These are phyloP conservation scores for Scarus forsteni DNA, from an alignment of 2,797 vertebrate genomes.

Conservation along the genomic window DNA sequence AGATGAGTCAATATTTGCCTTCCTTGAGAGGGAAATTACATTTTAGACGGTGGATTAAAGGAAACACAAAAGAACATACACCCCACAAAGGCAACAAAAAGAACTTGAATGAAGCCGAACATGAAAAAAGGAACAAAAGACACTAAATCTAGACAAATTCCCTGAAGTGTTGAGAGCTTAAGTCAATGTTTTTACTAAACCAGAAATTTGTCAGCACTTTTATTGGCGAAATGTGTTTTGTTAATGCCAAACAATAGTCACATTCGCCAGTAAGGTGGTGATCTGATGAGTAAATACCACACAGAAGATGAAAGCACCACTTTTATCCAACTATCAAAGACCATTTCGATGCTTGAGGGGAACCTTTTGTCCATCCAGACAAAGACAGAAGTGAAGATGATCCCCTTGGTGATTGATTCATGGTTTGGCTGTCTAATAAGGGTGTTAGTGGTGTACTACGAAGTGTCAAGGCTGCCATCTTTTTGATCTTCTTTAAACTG, in stretches of 20 bases:
- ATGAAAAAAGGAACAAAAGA: background rate
- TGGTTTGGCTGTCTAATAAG: slow-evolving; percentile 21
- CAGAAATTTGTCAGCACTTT: background rate
- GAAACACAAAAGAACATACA: slow-evolving; percentile 2
- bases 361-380: slow-evolving; percentile 45
- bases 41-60: slow-evolving; percentile 17
- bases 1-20: slow-evolving; percentile 59
- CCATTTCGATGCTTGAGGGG: slow-evolving; percentile 23
- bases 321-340: slow-evolving; percentile 48
- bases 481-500: slow-evolving; percentile 39
- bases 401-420: slow-evolving; percentile 1
- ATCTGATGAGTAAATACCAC: background rate
- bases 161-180: background rate
- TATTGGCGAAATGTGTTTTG: background rate
- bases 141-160: background rate
- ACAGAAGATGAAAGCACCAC: slow-evolving; percentile 49
- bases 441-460: slow-evolving; percentile 20
- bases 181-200: background rate
- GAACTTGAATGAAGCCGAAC: slow-evolving; percentile 2
- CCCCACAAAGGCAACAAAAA: slow-evolving; percentile 1
- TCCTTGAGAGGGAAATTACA: slow-evolving; percentile 36
- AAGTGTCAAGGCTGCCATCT: background rate
- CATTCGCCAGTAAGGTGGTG: background rate
- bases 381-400: slow-evolving; percentile 37
- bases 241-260: slow-evolving; percentile 3